A percentile compares a stretch with the other conserved stretches of the same genome.
phyloP scores from a whole-genome alignment of 2,888 invertebrate species.

The Limenitis camilla region DNA sequence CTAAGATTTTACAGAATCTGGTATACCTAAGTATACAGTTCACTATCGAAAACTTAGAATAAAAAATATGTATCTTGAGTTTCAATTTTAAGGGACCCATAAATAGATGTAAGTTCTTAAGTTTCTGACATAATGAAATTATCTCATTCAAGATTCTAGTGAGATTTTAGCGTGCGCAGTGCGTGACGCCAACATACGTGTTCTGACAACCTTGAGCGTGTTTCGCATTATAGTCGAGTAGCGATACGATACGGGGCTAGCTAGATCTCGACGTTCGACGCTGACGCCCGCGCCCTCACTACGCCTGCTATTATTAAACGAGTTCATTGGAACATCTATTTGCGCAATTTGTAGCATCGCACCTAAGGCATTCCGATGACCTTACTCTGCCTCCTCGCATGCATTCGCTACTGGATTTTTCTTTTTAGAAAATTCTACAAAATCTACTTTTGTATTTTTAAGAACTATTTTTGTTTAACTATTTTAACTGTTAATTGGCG shows the following conservation, averaged over 20 bases:
- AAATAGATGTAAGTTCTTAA: too few species aligned
- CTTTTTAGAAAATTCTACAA: slow-evolving; percentile 12
- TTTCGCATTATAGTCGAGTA: slow-evolving; percentile 39
- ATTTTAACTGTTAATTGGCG: not conserved
- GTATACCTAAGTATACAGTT: too few species aligned
- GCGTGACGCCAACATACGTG: slow-evolving; percentile 37
- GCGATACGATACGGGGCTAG: slow-evolving; percentile 35
- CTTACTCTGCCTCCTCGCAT: slow-evolving; percentile 48
- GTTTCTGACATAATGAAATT: too few species aligned
- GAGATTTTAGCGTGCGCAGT: slow-evolving; percentile 39
- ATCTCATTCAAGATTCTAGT: slow-evolving; percentile 38
- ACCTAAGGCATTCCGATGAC: slow-evolving; percentile 63
- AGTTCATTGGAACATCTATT: slow-evolving; percentile 75
- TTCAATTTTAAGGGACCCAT: too few species aligned
- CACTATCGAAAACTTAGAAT: too few species aligned
- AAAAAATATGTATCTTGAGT: too few species aligned
- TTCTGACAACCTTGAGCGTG: slow-evolving; percentile 51
- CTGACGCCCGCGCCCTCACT: slow-evolving; percentile 59
- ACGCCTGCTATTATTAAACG: slow-evolving; percentile 71
- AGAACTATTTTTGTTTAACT: not conserved
- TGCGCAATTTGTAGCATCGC: slow-evolving; percentile 69
- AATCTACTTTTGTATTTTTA: not conserved
- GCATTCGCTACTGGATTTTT: slow-evolving; percentile 19
- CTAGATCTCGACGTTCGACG: slow-evolving; percentile 27
- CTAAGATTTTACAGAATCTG: too few species aligned